phyloP scores from a whole-genome alignment of 2,888 invertebrate species.

The Folsomia manolachei region DNA sequence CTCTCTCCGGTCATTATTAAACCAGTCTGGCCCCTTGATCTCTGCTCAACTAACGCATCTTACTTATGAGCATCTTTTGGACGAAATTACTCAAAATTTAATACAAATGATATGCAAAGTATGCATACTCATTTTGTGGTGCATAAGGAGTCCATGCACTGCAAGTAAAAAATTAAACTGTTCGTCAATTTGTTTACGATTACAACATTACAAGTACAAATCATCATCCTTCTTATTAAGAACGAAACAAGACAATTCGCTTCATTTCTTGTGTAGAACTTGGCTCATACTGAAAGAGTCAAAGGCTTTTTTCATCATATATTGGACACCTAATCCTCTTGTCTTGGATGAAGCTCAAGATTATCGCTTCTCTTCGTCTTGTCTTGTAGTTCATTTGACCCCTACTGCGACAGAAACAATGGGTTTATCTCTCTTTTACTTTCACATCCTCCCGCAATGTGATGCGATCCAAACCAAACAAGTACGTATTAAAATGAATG shows the following conservation, averaged over 20 bases:
- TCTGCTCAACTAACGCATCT: no score
- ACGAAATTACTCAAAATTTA: constrained; percentile 5
- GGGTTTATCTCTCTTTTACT: constrained; percentile 17
- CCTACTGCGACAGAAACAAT: constrained; percentile 41
- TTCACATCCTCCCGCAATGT: neutral
- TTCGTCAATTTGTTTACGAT: neutral
- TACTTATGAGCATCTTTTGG: neutral
- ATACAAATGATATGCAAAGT: constrained; percentile 7
- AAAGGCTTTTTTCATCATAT: neutral
- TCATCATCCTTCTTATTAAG: neutral
- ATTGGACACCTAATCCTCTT: constrained; percentile 6
- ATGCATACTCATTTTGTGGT: neutral
- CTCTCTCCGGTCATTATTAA: neutral
- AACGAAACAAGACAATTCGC: neutral
- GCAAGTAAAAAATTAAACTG: neutral
- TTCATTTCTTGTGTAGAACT: neutral
- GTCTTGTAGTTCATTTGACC: constrained; percentile 39
- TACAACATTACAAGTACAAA: neutral
- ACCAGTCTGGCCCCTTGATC: neutral
- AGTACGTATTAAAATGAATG: neutral
- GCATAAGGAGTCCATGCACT: neutral
- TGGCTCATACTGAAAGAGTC: neutral
- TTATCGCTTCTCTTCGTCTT: constrained; percentile 13
- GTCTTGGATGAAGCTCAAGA: constrained; percentile 19
- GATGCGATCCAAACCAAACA: no score